phyloP scores from a whole-genome alignment of 2,888 invertebrate genomes.

The Molorchus minor region DNA sequence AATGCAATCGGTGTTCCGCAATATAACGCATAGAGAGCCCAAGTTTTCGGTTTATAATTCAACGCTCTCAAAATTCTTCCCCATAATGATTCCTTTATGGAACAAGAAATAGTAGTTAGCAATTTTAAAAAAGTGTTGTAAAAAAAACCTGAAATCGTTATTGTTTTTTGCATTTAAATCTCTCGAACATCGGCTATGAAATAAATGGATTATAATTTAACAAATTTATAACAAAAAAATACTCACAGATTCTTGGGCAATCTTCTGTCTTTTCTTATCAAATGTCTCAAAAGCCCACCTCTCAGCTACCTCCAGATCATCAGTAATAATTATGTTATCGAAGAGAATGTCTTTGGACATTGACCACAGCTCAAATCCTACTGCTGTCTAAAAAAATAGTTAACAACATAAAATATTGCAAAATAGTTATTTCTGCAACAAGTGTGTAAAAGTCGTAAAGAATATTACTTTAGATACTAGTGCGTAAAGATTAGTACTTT shows the following conservation, averaged over 20 bases:
- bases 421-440: too few species aligned
- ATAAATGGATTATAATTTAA: neutral
- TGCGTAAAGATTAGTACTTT: too few species aligned
- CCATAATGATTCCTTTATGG: conserved; percentile 69
- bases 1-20: conserved; percentile 75
- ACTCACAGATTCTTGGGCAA: conserved; percentile 84
- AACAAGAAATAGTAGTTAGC: too few species aligned
- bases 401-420: conserved; percentile 23
- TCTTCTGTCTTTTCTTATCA: conserved; percentile 81
- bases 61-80: conserved; percentile 77
- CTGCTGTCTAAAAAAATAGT: conserved; percentile 73
- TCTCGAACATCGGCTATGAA: neutral
- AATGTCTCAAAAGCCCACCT: conserved; percentile 87
- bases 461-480: too few species aligned
- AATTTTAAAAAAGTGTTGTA: conserved; percentile 19
- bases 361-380: conserved; percentile 98
- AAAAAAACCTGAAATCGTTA: conserved; percentile 14
- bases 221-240: conserved; percentile 6
- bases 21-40: conserved; percentile 82
- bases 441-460: conserved; percentile 9
- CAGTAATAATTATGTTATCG: conserved; percentile 94
- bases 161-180: neutral
- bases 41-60: conserved; percentile 83
- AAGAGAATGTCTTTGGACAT: conserved; percentile 95
- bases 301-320: conserved; percentile 78